Evolutionary conservation across 1,140 invertebrate genomes (phyloP).

Genomic region (Drosophila pallidifrons): DNA sequence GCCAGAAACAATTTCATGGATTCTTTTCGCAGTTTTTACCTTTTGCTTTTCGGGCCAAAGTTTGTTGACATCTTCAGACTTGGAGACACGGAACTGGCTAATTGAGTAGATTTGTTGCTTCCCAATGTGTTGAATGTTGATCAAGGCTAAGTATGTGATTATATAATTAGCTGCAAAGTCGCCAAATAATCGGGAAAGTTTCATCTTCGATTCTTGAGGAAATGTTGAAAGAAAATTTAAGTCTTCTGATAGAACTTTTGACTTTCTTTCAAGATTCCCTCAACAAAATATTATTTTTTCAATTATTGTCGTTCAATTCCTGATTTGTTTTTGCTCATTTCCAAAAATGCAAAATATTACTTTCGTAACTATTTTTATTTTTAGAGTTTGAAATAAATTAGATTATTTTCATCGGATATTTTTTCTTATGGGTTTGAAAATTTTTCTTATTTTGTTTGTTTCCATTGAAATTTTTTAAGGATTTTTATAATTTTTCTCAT

Average conservation of each 20-base stretch:
- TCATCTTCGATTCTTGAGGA: background rate
- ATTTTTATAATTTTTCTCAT: no score
- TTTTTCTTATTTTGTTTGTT: no score
- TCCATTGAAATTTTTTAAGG: no score
- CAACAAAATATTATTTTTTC: background rate
- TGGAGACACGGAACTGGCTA: conserved; percentile 20
- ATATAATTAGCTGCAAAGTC: background rate
- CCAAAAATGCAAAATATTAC: no score
- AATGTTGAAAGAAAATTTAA: background rate
- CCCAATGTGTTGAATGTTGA: conserved; percentile 2
- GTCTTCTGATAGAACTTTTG: background rate
- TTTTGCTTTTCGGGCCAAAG: background rate
- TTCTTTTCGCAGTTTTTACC: conserved; percentile 27
- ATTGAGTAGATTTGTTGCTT: conserved; percentile 25
- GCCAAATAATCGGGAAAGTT: background rate
- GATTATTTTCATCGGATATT: no score
- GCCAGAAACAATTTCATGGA: conserved; percentile 39
- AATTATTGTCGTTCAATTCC: no score
- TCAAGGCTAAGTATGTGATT: conserved; percentile 14
- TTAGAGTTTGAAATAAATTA: no score
- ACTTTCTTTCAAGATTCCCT: background rate
- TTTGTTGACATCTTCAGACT: conserved; percentile 22
- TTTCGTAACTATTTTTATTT: no score
- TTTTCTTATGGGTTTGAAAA: no score
- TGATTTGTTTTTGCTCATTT: no score